Evolutionary conservation across 2,113 vertebrate genomes (phyloP).

Genomic region (Myrmophylax atrothorax): DNA sequence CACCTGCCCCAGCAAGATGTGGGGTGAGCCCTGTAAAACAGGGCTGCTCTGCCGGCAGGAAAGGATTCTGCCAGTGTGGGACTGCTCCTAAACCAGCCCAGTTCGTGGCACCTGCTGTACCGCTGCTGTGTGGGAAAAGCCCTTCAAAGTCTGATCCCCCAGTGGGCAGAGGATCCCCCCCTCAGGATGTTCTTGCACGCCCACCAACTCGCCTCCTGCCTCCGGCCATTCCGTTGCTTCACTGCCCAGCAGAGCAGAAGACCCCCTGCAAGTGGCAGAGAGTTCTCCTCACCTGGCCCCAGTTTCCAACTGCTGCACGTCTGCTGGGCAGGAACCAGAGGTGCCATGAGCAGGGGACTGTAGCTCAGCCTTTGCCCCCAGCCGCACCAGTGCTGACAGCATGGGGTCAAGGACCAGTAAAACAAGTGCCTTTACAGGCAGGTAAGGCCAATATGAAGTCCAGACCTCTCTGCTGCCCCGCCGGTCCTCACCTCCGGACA

Average conservation of each 20-base stretch:
- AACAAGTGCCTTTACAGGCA: neutral
- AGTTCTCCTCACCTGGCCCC: conserved; percentile 43
- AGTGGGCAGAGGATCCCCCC: neutral
- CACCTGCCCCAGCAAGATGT: neutral
- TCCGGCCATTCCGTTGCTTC: neutral
- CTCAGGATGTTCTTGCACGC: neutral
- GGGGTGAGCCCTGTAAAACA: neutral
- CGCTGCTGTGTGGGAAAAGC: neutral
- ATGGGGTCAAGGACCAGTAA: neutral
- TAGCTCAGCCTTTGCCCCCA: neutral
- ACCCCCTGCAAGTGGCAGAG: neutral
- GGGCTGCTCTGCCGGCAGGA: neutral
- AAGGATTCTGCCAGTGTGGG: neutral
- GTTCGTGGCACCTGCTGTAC: neutral
- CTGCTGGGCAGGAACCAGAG: neutral
- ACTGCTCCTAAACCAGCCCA: neutral
- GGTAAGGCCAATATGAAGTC: neutral
- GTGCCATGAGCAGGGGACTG: neutral
- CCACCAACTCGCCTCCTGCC: neutral
- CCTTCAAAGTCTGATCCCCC: neutral
- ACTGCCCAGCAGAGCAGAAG: neutral
- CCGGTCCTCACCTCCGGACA: fast-evolving
- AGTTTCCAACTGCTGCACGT: neutral
- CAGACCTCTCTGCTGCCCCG: neutral
- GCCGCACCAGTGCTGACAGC: neutral